Conservation (phyloP, 1,140 invertebrate species). For the Vollenhovia emeryi region DNA sequence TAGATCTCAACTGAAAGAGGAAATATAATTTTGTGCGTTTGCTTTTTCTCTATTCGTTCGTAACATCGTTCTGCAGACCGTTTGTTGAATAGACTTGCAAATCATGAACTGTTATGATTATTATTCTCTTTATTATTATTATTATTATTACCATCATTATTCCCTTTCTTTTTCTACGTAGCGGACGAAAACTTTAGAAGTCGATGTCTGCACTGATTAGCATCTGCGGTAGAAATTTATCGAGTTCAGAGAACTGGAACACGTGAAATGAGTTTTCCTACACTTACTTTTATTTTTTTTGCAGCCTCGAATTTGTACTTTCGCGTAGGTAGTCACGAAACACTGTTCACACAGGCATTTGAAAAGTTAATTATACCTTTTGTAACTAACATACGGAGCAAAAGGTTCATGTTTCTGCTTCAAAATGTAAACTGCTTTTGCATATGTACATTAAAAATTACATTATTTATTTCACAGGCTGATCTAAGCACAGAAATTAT, state of each 20-base stretch:
- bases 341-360: slow-evolving; percentile 46
- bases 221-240: slow-evolving; percentile 69
- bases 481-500: neutral
- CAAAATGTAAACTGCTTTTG: slow-evolving; percentile 47
- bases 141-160: slow-evolving; percentile 42
- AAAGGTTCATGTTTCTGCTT: slow-evolving; percentile 13
- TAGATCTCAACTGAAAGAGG: slow-evolving; percentile 3
- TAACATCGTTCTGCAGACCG: neutral
- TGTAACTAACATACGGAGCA: slow-evolving; percentile 39
- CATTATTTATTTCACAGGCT: neutral
- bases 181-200: slow-evolving; percentile 43
- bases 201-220: slow-evolving; percentile 66
- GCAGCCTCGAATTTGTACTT: slow-evolving; percentile 43
- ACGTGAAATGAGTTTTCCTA: slow-evolving; percentile 63
- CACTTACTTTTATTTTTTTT: slow-evolving; percentile 39
- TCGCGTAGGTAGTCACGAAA: slow-evolving; percentile 38
- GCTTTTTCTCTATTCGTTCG: neutral
- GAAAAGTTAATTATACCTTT: slow-evolving; percentile 61
- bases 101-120: slow-evolving; percentile 55
- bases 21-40: slow-evolving; percentile 12
- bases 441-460: slow-evolving; percentile 46
- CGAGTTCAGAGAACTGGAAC: slow-evolving; percentile 58
- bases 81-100: neutral
- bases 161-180: neutral
- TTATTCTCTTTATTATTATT: slow-evolving; percentile 43